Evolutionary conservation across 2,113 vertebrate species (phyloP), one percentile per base, ranked within the genome.

Genomic region (Festucalex cinctus): DNA sequence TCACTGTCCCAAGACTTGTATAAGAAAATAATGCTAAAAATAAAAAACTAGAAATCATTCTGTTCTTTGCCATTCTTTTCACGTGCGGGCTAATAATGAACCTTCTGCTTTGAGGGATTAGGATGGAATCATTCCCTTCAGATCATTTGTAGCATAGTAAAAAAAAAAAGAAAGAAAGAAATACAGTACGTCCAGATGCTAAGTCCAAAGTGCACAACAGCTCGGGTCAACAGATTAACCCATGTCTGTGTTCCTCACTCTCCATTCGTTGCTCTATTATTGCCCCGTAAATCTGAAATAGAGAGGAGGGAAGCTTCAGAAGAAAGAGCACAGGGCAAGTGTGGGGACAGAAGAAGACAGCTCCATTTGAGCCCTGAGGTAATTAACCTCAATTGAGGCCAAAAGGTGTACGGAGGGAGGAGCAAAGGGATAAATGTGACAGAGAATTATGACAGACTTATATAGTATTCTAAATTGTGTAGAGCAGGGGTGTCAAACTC

Each of bases 211-310:
- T 77, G 67, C 77, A 83, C 81, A 82, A 78, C 28, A 32, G 76
- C 65, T 56, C 59, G 56, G 80, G 76, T 81, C 83, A 88, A 83
- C 78, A 90, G 86, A 90, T 92, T 91, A 92, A 91, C 89, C 91
- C 73, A 19, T 17, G 74, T 39, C 70, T 73, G 69, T 76, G 86
- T 82, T 83, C 73, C 51, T 58, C 51, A 65, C 71, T 78, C 76
- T 69, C 71, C 39, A 58, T 69, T 80, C 37, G 6, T 79, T 75
- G 72, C 79, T 86, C 86, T 76, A 72, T 82, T 82, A 88, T 82
- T 83, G 81, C 63, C 53, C 79, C 46, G 64, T 66, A 67, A 32
- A 43, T 56, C 69, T 70, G 70, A 76, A 84, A 82, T 71, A 49
- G 69, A 80, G 77, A 73, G 77, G 66, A 76, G 58, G 70, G 24